Conservation (phyloP, 2,888 invertebrate genomes). For the Orgyia antiqua region DNA sequence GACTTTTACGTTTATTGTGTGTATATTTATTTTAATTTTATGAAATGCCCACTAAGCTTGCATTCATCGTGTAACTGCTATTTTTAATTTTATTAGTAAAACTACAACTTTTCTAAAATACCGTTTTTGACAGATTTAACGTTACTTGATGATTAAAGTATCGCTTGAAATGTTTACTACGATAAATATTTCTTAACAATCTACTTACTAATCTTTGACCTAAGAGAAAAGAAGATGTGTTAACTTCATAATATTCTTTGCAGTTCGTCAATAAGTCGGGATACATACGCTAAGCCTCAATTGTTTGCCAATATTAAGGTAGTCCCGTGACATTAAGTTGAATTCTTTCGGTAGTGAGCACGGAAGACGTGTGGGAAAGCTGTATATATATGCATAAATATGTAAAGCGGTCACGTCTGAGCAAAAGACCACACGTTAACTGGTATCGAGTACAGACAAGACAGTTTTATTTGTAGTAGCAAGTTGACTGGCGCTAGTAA, state of each 20-base stretch:
- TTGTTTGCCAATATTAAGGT: constrained; percentile 50
- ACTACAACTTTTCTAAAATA: too few species aligned
- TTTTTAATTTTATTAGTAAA: too few species aligned
- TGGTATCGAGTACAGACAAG: constrained; percentile 48
- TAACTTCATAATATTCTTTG: constrained; percentile 30
- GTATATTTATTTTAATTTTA: too few species aligned
- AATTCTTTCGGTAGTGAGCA: constrained; percentile 46
- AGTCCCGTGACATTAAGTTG: constrained; percentile 53
- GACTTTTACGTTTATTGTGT: too few species aligned
- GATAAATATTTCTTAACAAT: too few species aligned
- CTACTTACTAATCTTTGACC: too few species aligned
- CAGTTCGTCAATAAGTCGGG: constrained; percentile 43
- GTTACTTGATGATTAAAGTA: too few species aligned
- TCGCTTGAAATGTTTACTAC: too few species aligned
- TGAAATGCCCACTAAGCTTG: too few species aligned
- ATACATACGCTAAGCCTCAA: constrained; percentile 42
- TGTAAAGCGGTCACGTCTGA: constrained; percentile 67
- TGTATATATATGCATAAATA: constrained; percentile 70
- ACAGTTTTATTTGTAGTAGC: constrained; percentile 23
- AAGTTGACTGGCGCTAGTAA: constrained; percentile 13
- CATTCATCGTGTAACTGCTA: too few species aligned
- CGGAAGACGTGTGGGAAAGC: constrained; percentile 18
- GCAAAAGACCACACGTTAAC: constrained; percentile 50
- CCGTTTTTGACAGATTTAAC: too few species aligned
- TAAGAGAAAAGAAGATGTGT: too few species aligned